phyloP scores from a whole-genome alignment of 2,888 invertebrate species.

The Brassicogethes aeneus region DNA sequence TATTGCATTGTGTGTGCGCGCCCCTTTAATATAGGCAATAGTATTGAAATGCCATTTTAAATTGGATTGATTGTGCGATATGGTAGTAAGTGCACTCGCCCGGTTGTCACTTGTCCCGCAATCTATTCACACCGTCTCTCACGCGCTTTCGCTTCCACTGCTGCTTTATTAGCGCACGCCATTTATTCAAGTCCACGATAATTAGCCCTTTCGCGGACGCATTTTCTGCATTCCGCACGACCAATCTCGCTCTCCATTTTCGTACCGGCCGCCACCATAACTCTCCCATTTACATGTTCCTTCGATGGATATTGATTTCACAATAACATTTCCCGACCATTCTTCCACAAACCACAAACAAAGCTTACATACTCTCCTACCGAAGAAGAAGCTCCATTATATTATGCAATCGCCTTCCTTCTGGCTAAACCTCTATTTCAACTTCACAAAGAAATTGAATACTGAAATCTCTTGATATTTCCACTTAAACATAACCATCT shows the following conservation, averaged over 20 bases:
- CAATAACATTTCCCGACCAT: too few species aligned
- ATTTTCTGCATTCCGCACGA: background rate
- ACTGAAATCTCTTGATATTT: too few species aligned
- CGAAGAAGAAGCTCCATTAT: too few species aligned
- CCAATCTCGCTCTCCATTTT: background rate
- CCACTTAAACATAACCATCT: too few species aligned
- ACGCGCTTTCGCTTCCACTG: background rate
- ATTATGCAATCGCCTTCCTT: too few species aligned
- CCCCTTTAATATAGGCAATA: conserved; percentile 27
- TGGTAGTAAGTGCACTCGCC: conserved; percentile 20
- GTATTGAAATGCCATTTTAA: conserved; percentile 37
- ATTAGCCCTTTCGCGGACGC: background rate
- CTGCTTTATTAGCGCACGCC: background rate
- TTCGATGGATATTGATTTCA: too few species aligned
- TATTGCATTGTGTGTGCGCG: conserved; percentile 22
- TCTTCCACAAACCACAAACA: too few species aligned
- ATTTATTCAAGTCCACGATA: background rate
- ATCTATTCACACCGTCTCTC: conserved; percentile 36
- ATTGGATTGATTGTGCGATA: conserved; percentile 38
- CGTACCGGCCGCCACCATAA: background rate
- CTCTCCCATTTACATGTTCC: background rate
- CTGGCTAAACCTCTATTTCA: too few species aligned
- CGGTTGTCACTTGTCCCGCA: conserved; percentile 55
- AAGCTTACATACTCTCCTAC: too few species aligned
- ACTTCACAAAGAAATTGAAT: too few species aligned